These are phyloP conservation scores for Thumatha senex DNA, from an alignment of 2,888 invertebrate genomes.

Conservation along the genomic window DNA sequence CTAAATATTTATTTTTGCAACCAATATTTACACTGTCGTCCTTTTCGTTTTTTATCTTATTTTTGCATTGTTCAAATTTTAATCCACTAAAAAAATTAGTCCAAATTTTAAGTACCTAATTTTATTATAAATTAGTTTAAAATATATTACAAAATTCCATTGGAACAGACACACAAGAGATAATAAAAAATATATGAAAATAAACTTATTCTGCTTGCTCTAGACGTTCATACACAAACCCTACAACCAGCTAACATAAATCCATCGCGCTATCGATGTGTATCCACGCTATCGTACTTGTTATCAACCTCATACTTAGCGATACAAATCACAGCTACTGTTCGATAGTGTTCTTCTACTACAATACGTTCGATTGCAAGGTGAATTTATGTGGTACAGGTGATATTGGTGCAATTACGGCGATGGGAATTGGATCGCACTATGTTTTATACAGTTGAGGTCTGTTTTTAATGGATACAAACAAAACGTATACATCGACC, in stretches of 20 bases:
- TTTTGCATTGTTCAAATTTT: too few species aligned
- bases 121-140: too few species aligned
- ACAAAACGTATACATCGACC: too few species aligned
- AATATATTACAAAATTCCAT: background rate
- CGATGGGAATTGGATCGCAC: background rate
- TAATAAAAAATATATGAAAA: too few species aligned
- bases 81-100: too few species aligned
- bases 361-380: constrained; percentile 29
- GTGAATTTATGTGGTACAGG: constrained; percentile 18
- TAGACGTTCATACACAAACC: constrained; percentile 13
- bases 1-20: too few species aligned
- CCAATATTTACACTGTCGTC: too few species aligned
- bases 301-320: constrained; percentile 37
- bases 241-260: constrained; percentile 24
- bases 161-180: too few species aligned
- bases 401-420: constrained; percentile 13
- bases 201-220: too few species aligned
- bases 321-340: constrained; percentile 41
- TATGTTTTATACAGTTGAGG: background rate
- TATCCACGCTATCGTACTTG: constrained; percentile 30
- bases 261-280: constrained; percentile 35
- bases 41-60: too few species aligned
- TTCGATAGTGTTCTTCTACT: constrained; percentile 23
- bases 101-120: too few species aligned
- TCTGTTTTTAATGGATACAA: too few species aligned